Evolutionary conservation across 2,888 invertebrate species (phyloP).

Genomic region (Tetragonula carbonaria): DNA sequence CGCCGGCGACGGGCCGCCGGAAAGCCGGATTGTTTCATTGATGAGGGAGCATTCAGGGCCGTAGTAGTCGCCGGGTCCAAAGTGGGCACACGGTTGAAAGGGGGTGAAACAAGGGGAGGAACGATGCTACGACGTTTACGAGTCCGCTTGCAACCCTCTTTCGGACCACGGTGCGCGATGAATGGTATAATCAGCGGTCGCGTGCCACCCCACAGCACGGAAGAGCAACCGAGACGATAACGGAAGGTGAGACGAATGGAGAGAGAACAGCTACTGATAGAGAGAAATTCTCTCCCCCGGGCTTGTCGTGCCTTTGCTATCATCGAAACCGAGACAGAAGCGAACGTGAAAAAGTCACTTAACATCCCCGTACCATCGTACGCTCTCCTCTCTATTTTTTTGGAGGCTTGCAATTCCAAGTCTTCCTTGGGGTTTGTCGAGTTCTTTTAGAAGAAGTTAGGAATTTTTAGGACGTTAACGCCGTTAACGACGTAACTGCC

Average conservation of each 20-base stretch:
- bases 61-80: slow-evolving; percentile 50
- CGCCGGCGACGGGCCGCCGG: slow-evolving; percentile 59
- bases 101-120: slow-evolving; percentile 27
- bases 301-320: slow-evolving; percentile 39
- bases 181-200: slow-evolving; percentile 84
- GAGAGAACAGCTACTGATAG: slow-evolving; percentile 40
- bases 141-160: slow-evolving; percentile 79
- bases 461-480: not conserved
- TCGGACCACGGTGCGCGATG: slow-evolving; percentile 78
- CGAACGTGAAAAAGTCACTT: slow-evolving; percentile 54
- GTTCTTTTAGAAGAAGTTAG: not conserved
- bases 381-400: not conserved
- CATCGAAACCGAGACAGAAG: slow-evolving; percentile 48
- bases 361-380: slow-evolving; percentile 28
- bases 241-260: slow-evolving; percentile 42
- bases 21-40: slow-evolving; percentile 81
- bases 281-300: slow-evolving; percentile 44
- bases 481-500: not conserved
- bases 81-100: slow-evolving; percentile 38
- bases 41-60: slow-evolving; percentile 81
- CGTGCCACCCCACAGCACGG: slow-evolving; percentile 78
- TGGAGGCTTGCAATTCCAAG: too few relatives aligned
- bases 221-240: slow-evolving; percentile 48
- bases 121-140: slow-evolving; percentile 79
- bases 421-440: not conserved